These are phyloP conservation scores for Priocnemis perturbator DNA, from an alignment of 2,888 invertebrate species.

Conservation along the genomic window DNA sequence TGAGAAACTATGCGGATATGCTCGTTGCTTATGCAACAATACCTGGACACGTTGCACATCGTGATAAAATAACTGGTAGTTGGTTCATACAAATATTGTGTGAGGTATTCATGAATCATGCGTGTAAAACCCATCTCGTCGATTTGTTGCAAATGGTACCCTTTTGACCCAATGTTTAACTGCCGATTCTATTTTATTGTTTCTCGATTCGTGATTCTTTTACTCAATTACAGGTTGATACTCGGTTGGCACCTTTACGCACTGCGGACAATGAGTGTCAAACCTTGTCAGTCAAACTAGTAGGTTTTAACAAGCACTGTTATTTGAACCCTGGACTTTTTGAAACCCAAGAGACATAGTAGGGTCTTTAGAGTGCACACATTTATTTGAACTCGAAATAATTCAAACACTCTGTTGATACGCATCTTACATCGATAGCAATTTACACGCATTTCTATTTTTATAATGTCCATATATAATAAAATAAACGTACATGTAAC, in stretches of 20 bases:
- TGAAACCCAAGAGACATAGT: constrained; percentile 19
- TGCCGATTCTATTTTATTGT: neutral
- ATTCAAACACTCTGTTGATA: too few species aligned
- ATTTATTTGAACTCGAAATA: too few species aligned
- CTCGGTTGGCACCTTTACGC: constrained; percentile 54
- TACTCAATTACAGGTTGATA: constrained; percentile 58
- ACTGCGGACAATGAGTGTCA: constrained; percentile 57
- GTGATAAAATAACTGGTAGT: constrained; percentile 77
- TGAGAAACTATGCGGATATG: constrained; percentile 76
- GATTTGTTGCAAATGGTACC: constrained; percentile 66
- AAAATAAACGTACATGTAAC: too few species aligned
- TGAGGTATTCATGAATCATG: constrained; percentile 74
- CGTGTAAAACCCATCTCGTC: constrained; percentile 57
- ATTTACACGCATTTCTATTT: too few species aligned
- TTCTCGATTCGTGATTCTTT: constrained; percentile 2
- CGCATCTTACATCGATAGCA: too few species aligned
- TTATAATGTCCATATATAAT: too few species aligned
- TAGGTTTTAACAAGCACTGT: constrained; percentile 68
- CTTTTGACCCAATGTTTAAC: neutral
- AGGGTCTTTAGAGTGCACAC: too few species aligned
- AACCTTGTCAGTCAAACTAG: constrained; percentile 56
- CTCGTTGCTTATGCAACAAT: constrained; percentile 77
- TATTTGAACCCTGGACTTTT: constrained; percentile 71
- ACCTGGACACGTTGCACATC: constrained; percentile 77
- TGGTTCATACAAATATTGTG: constrained; percentile 80